Conservation (phyloP, 1,140 invertebrate species). For the Lamellibrachia luymesi region DNA sequence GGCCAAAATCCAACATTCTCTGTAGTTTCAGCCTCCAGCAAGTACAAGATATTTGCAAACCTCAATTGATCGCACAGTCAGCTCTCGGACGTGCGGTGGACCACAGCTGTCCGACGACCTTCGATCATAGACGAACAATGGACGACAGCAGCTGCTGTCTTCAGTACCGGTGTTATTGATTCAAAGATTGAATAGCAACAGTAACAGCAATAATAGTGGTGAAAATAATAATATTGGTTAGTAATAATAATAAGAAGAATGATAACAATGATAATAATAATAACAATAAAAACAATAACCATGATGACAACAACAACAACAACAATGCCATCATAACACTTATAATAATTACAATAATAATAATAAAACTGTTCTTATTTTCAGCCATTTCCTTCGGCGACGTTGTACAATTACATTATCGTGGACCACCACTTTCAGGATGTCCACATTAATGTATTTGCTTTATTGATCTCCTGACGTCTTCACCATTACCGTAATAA, state of each 20-base stretch:
- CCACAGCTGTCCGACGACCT: background rate
- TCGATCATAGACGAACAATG: background rate
- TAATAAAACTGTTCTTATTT: too few relatives aligned
- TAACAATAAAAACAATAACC: background rate
- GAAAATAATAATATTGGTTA: background rate
- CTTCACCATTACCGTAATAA: too few relatives aligned
- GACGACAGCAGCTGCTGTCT: background rate
- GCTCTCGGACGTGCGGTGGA: background rate
- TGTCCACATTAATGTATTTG: too few relatives aligned
- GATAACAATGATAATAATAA: background rate
- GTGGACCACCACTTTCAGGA: too few relatives aligned
- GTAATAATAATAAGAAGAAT: background rate
- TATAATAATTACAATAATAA: too few relatives aligned
- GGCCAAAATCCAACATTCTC: background rate
- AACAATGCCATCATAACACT: background rate
- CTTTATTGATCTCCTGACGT: too few relatives aligned
- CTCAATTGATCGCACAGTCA: background rate
- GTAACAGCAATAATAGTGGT: background rate
- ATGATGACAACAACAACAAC: background rate
- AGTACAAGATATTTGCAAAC: background rate
- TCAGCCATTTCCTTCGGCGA: too few relatives aligned
- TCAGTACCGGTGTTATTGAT: background rate
- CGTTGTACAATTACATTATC: too few relatives aligned
- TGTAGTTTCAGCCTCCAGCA: background rate
- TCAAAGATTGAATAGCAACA: background rate